phyloP scores from a whole-genome alignment of 2,113 vertebrate genomes.

The Urocynchramus pylzowi region DNA sequence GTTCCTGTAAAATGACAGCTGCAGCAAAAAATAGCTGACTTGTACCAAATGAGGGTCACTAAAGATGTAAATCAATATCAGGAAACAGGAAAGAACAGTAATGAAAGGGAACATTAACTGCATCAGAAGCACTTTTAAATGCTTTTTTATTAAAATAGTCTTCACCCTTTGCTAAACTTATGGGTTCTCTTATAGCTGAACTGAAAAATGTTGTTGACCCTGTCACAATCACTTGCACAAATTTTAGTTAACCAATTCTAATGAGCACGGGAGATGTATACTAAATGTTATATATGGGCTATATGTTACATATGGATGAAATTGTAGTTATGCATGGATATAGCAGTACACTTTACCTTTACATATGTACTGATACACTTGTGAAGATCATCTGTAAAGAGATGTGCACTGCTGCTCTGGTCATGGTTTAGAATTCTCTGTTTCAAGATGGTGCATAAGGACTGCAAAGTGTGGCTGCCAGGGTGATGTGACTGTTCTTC shows the following conservation, averaged over 20 bases:
- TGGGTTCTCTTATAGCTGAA: background rate
- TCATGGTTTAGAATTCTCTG: background rate
- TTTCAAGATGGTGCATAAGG: background rate
- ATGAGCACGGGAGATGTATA: background rate
- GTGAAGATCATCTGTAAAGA: background rate
- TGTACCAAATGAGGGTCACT: background rate
- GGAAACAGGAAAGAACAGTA: constrained; percentile 2
- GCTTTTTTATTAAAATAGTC: background rate
- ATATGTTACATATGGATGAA: background rate
- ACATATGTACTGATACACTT: background rate
- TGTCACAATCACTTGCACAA: background rate
- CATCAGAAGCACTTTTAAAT: background rate
- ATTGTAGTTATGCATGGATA: background rate
- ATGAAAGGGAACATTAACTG: background rate
- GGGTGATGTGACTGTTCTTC: background rate
- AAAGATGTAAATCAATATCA: constrained; percentile 14
- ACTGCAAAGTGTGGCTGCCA: background rate
- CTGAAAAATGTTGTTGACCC: background rate
- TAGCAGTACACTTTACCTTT: background rate
- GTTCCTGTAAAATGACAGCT: background rate
- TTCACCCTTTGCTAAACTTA: background rate
- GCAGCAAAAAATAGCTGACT: background rate
- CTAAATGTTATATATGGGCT: background rate
- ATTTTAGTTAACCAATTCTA: background rate
- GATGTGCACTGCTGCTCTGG: background rate